A percentile compares a stretch with the other conserved stretches of the same genome.
phyloP scores from a whole-genome alignment of 1,140 invertebrate genomes.

The Polypedilum pembai region DNA sequence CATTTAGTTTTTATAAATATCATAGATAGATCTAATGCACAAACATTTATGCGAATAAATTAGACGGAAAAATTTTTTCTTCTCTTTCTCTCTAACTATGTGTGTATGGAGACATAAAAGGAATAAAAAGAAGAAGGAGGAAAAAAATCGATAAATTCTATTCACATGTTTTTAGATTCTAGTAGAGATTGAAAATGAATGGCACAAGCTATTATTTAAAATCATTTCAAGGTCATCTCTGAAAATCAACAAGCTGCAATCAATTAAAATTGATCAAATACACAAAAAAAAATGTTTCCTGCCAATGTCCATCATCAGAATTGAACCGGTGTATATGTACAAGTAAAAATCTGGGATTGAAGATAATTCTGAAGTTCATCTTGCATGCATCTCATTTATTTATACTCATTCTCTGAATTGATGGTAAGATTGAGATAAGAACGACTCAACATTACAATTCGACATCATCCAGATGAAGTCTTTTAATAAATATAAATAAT shows the following conservation, averaged over 20 bases:
- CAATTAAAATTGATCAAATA: background rate
- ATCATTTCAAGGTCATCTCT: background rate
- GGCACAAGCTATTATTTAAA: background rate
- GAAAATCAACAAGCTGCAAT: background rate
- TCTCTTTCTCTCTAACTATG: no score
- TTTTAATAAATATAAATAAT: conserved; percentile 15
- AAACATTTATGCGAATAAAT: no score
- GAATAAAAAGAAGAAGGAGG: no score
- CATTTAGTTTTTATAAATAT: conserved; percentile 9
- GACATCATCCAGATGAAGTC: conserved; percentile 10
- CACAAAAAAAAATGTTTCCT: background rate
- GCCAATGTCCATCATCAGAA: background rate
- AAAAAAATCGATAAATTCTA: no score
- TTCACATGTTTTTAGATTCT: no score
- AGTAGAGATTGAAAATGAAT: background rate
- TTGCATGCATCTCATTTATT: background rate
- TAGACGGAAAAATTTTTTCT: no score
- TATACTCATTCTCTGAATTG: background rate
- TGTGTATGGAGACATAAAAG: no score
- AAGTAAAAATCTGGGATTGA: background rate
- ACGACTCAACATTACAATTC: background rate
- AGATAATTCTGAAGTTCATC: background rate
- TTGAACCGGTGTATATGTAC: background rate
- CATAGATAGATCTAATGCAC: background rate
- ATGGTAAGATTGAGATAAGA: background rate